Percentiles rank a stretch among this genome's conserved stretches.
These are phyloP conservation scores for Crossocerus cetratus DNA, from an alignment of 2,888 invertebrate genomes.

Conservation along the genomic window DNA sequence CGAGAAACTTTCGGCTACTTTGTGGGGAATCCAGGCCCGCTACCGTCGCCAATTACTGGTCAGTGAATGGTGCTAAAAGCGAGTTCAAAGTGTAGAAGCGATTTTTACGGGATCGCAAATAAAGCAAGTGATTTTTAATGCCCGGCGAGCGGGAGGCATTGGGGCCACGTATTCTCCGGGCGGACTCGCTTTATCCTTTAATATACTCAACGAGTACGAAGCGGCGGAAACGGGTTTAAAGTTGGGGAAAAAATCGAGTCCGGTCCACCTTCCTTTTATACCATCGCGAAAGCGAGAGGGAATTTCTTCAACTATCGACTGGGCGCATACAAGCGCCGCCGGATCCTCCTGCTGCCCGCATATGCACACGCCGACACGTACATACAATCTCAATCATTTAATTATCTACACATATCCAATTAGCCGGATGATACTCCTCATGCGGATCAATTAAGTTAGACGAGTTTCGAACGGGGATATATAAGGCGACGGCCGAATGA, in stretches of 20 bases:
- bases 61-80: constrained; percentile 17
- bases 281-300: constrained; percentile 23
- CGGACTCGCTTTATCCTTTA: constrained; percentile 48
- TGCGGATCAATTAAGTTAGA: too few species aligned
- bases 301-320: constrained; percentile 32
- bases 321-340: constrained; percentile 17
- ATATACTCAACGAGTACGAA: constrained; percentile 27
- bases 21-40: not conserved
- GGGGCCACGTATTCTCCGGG: constrained; percentile 14
- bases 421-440: too few species aligned
- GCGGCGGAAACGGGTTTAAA: too few species aligned
- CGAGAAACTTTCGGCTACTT: constrained; percentile 38
- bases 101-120: constrained; percentile 54
- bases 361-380: too few species aligned
- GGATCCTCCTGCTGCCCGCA: constrained; percentile 26
- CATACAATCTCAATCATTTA: too few species aligned
- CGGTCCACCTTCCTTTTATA: too few species aligned
- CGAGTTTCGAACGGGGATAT: too few species aligned
- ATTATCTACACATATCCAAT: too few species aligned
- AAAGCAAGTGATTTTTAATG: constrained; percentile 52
- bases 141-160: constrained; percentile 13
- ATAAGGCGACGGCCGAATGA: too few species aligned
- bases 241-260: too few species aligned
- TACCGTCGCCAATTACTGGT: constrained; percentile 36
- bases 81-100: constrained; percentile 26